These are phyloP conservation scores for Erebia aethiops DNA, from an alignment of 2,888 invertebrate species.

Conservation along the genomic window DNA sequence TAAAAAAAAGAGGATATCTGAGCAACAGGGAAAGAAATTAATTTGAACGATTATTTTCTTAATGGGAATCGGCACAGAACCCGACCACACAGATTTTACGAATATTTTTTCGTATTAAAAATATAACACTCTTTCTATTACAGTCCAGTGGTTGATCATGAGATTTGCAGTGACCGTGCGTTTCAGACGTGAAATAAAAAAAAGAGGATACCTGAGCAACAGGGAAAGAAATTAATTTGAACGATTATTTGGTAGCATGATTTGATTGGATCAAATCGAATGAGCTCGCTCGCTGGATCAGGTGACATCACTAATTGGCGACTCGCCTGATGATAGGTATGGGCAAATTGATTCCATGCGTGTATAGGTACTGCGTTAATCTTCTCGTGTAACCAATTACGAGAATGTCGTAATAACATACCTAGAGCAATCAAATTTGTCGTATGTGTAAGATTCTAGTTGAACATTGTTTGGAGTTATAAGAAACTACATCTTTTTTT, in stretches of 20 bases:
- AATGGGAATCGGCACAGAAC: too few relatives aligned
- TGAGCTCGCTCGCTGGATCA: slow-evolving; percentile 3
- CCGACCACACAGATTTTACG: too few relatives aligned
- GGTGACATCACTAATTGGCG: slow-evolving; percentile 21
- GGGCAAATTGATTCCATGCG: background rate
- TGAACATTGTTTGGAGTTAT: too few relatives aligned
- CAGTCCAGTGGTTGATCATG: too few relatives aligned
- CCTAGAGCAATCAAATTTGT: too few relatives aligned
- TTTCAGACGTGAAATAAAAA: background rate
- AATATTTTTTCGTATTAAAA: too few relatives aligned
- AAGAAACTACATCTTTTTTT: too few relatives aligned
- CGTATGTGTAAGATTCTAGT: too few relatives aligned
- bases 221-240: background rate
- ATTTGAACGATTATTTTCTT: slow-evolving; percentile 8
- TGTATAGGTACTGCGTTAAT: too few relatives aligned
- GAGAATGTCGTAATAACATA: background rate
- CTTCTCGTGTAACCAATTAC: background rate
- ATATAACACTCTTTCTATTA: too few relatives aligned
- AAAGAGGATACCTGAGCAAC: background rate
- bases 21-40: background rate
- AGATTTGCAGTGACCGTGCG: too few relatives aligned
- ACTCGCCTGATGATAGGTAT: slow-evolving; percentile 1
- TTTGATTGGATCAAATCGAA: slow-evolving; percentile 23
- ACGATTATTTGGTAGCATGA: slow-evolving; percentile 7
- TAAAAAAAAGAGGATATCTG: background rate